Conservation (phyloP, 2,888 invertebrate species). For the Drosophila barbarae region DNA sequence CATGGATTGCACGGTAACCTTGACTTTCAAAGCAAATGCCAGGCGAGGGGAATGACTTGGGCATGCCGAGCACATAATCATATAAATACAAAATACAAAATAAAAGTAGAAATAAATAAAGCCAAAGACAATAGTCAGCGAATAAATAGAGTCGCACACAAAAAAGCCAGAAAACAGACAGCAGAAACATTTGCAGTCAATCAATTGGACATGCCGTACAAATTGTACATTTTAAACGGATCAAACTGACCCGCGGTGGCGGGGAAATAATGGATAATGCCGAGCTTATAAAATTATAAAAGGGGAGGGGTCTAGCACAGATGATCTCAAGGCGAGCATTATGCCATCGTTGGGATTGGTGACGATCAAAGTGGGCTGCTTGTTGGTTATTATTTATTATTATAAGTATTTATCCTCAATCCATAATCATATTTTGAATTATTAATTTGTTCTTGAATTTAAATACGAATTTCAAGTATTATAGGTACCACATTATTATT, state of each 20-base stretch:
- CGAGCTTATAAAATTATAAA: neutral
- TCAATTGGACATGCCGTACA: slow-evolving; percentile 59
- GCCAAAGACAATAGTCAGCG: slow-evolving; percentile 35
- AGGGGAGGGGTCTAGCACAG: slow-evolving; percentile 28
- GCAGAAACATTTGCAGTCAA: slow-evolving; percentile 54
- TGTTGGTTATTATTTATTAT: no score
- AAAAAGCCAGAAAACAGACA: slow-evolving; percentile 23
- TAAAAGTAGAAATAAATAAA: slow-evolving; percentile 25
- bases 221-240: slow-evolving; percentile 59
- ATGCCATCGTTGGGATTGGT: neutral
- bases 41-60: slow-evolving; percentile 45
- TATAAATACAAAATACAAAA: slow-evolving; percentile 18
- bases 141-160: slow-evolving; percentile 33
- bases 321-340: slow-evolving; percentile 52
- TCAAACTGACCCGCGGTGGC: slow-evolving; percentile 44
- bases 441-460: neutral
- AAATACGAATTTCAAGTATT: neutral
- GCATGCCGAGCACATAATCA: slow-evolving; percentile 26
- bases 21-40: slow-evolving; percentile 59
- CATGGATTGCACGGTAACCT: slow-evolving; percentile 49
- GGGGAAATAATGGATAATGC: slow-evolving; percentile 14
- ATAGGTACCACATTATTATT: no score
- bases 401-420: no score
- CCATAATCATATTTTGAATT: neutral
- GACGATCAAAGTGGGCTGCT: neutral